Percentiles rank a stretch among this genome's conserved stretches.
These are phyloP conservation scores for Felis chaus DNA, from an alignment of 2,113 vertebrate genomes.

Conservation along the genomic window DNA sequence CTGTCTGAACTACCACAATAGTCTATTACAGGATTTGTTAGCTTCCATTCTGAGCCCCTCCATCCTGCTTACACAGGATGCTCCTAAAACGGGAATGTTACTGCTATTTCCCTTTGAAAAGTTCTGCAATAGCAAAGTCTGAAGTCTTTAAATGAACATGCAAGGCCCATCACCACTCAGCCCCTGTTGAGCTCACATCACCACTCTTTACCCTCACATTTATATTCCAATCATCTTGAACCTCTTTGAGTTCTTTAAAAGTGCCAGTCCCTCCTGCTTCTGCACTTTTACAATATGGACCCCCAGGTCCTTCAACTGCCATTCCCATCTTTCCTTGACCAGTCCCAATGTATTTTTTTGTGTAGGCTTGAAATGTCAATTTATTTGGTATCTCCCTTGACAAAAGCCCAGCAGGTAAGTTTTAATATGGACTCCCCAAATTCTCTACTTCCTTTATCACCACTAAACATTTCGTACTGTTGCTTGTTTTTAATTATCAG, in stretches of 20 bases:
- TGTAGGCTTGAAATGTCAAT: not conserved
- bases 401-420: not conserved
- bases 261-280: not conserved
- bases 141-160: not conserved
- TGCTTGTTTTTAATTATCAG: not conserved
- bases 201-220: not conserved
- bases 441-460: not conserved
- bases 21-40: not conserved
- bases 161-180: not conserved
- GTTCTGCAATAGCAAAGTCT: not conserved
- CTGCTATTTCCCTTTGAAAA: not conserved
- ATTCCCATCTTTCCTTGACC: not conserved
- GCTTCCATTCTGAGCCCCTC: not conserved
- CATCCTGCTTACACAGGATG: not conserved
- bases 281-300: not conserved
- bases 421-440: not conserved
- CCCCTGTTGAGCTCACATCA: not conserved
- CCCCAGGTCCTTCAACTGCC: not conserved
- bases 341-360: not conserved
- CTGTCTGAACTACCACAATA: not conserved
- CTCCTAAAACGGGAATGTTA: not conserved
- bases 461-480: not conserved
- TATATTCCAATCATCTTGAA: too few species aligned
- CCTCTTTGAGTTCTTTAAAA: not conserved
- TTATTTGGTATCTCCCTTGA: not conserved